A percentile compares a stretch with the other conserved stretches of the same genome.
These are phyloP conservation scores for Ecliptopera silaceata DNA, from an alignment of 2,888 invertebrate genomes.

Conservation along the genomic window DNA sequence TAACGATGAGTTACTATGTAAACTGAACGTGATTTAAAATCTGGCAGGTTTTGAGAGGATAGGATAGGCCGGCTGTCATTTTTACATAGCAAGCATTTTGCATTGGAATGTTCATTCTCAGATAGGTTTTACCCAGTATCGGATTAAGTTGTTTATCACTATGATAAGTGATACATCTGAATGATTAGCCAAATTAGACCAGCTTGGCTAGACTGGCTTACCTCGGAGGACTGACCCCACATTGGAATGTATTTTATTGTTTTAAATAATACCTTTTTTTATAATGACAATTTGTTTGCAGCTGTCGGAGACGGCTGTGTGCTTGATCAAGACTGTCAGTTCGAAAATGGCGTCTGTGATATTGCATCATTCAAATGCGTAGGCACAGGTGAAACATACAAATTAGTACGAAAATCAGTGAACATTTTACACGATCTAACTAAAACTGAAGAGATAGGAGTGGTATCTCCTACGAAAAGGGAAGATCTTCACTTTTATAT, in stretches of 20 bases:
- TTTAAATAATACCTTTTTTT: too few relatives aligned
- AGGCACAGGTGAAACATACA: slow-evolving; percentile 38
- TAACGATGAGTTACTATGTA: too few relatives aligned
- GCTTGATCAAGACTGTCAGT: slow-evolving; percentile 66
- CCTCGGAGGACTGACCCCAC: slow-evolving; percentile 2
- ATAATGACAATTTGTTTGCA: slow-evolving; percentile 42
- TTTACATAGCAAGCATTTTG: too few relatives aligned
- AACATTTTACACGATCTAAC: too few relatives aligned
- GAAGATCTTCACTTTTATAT: too few relatives aligned
- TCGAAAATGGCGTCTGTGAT: slow-evolving; percentile 55
- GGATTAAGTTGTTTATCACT: background rate
- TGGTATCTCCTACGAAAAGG: too few relatives aligned
- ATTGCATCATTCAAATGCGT: slow-evolving; percentile 45
- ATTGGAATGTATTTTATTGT: too few relatives aligned
- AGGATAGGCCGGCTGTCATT: too few relatives aligned
- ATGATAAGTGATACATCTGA: background rate
- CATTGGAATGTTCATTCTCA: background rate
- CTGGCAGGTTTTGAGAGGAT: too few relatives aligned
- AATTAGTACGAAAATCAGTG: too few relatives aligned
- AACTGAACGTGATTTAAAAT: too few relatives aligned
- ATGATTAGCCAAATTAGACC: background rate
- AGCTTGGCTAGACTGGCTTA: slow-evolving; percentile 1
- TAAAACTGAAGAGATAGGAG: too few relatives aligned
- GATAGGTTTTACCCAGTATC: background rate
- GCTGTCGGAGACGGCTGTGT: slow-evolving; percentile 67